Conservation (phyloP, 2,797 vertebrate genomes). For the Taenioides sp. region DNA sequence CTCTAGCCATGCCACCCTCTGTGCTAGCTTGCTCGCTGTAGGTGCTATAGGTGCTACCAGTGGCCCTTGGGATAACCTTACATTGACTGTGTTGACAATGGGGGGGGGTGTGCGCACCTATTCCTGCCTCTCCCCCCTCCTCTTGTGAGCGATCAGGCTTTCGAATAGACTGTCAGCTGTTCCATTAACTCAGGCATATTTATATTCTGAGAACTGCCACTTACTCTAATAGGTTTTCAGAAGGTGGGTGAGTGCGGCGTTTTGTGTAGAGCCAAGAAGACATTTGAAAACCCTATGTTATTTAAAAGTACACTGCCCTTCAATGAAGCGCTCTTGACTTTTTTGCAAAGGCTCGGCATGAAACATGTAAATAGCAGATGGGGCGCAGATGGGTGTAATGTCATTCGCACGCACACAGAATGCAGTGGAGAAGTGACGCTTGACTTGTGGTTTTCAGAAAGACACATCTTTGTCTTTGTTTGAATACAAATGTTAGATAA, state of each 20-base stretch:
- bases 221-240: constrained; percentile 79
- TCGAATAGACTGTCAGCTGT: constrained; percentile 80
- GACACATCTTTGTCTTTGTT: constrained; percentile 19
- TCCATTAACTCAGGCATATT: constrained; percentile 81
- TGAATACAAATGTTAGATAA: constrained; percentile 19
- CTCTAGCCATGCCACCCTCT: constrained; percentile 2
- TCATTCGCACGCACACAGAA: constrained; percentile 21
- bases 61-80: constrained; percentile 62
- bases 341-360: constrained; percentile 22
- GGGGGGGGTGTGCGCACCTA: constrained; percentile 20
- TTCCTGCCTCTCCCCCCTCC: not conserved
- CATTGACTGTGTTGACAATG: constrained; percentile 62
- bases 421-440: constrained; percentile 11
- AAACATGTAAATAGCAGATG: constrained; percentile 40
- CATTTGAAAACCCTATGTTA: constrained; percentile 42
- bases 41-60: constrained; percentile 31
- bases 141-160: constrained; percentile 54
- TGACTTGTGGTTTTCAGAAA: constrained; percentile 9
- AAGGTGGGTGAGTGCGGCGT: constrained; percentile 59
- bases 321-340: constrained; percentile 38
- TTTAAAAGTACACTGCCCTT: constrained; percentile 55
- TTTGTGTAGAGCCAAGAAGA: constrained; percentile 39
- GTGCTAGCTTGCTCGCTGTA: constrained; percentile 24
- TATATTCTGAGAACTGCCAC: constrained; percentile 78
- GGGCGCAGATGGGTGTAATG: constrained; percentile 32